Conservation (phyloP, 2,113 vertebrate genomes). For the Mirounga angustirostris region DNA sequence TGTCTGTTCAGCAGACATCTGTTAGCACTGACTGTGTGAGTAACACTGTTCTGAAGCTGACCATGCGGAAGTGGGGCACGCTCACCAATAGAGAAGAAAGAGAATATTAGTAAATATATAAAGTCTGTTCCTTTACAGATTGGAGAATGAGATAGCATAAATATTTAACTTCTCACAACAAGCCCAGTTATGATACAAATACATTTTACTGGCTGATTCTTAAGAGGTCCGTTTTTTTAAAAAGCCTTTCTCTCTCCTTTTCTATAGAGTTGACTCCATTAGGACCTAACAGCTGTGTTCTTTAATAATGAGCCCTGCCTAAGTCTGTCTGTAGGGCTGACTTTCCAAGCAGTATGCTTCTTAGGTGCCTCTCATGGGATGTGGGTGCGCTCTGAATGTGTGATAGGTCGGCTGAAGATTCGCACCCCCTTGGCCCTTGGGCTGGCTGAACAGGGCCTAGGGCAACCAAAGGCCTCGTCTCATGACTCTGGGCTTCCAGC, state of each 20-base stretch:
- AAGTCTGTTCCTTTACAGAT: neutral
- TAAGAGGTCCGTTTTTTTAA: neutral
- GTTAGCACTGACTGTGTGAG: neutral
- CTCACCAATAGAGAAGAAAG: neutral
- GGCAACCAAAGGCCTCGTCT: neutral
- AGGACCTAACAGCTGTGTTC: neutral
- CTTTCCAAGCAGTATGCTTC: neutral
- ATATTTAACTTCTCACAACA: slow-evolving; percentile 1
- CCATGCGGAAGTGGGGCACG: neutral
- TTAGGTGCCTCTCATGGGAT: neutral
- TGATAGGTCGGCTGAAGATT: neutral
- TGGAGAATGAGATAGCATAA: neutral
- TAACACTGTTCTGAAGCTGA: accelerated
- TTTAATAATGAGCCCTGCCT: neutral
- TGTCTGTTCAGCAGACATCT: neutral
- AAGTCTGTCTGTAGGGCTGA: neutral
- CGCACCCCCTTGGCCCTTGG: neutral
- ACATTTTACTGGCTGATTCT: neutral
- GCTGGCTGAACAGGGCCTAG: neutral
- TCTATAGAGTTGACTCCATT: neutral
- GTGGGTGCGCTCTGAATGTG: neutral
- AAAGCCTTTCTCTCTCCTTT: neutral
- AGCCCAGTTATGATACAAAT: neutral
- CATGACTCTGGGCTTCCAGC: neutral
- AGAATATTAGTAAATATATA: neutral